Conservation (phyloP, 2,113 vertebrate species). For the Eupsittula cactorum region DNA sequence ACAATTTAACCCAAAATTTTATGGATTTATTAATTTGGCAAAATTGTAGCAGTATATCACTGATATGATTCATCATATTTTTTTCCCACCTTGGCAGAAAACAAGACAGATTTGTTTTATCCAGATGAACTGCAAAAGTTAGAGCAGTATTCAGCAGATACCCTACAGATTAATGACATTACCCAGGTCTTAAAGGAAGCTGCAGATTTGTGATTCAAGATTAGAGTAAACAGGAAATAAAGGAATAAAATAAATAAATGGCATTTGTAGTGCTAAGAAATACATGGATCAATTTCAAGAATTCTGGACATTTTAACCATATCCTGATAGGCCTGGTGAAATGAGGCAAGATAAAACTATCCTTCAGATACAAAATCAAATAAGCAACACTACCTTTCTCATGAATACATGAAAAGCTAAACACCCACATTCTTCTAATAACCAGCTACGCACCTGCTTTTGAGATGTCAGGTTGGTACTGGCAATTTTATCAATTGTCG, state of each 20-base stretch:
- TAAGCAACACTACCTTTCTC: background rate
- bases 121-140: background rate
- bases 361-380: background rate
- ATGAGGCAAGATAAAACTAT: background rate
- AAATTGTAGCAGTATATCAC: background rate
- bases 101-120: background rate
- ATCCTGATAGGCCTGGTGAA: background rate
- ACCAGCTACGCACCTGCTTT: background rate
- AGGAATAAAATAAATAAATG: background rate
- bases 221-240: background rate
- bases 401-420: background rate
- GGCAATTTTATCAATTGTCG: conserved; percentile 7
- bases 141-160: background rate
- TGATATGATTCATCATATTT: background rate
- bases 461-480: background rate
- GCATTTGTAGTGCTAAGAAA: background rate
- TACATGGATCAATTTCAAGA: background rate
- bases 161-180: background rate
- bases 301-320: background rate
- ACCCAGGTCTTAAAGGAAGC: background rate
- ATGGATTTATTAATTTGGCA: background rate
- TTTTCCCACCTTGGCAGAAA: background rate
- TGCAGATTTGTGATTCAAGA: background rate
- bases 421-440: background rate
- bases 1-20: background rate